phyloP scores from a whole-genome alignment of 2,888 invertebrate species.

The Calameuta filiformis region DNA sequence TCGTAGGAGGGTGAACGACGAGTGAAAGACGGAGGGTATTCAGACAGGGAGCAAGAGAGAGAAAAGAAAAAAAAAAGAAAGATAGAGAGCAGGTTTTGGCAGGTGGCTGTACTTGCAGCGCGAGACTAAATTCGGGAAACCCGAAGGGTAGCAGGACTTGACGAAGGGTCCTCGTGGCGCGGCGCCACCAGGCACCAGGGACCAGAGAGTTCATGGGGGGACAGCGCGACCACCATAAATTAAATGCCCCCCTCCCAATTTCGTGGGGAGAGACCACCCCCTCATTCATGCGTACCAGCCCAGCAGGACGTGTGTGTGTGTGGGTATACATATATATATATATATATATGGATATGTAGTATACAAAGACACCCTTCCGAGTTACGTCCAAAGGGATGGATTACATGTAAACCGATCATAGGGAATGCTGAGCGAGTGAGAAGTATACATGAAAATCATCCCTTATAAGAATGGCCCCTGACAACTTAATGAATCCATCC shows the following conservation, averaged over 20 bases:
- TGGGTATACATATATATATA: not conserved
- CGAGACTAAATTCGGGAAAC: constrained; percentile 20
- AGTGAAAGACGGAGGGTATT: not conserved
- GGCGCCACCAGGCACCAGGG: not conserved
- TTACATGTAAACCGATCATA: not conserved
- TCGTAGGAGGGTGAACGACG: not conserved
- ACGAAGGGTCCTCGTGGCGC: constrained; percentile 7
- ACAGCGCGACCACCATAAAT: constrained; percentile 39
- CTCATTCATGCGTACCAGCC: not conserved
- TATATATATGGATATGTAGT: not conserved
- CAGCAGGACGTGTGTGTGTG: no score
- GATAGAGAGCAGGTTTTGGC: not conserved
- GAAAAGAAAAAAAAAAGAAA: not conserved
- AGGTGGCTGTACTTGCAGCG: not conserved
- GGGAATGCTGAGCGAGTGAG: not conserved
- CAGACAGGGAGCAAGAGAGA: not conserved
- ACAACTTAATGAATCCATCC: not conserved
- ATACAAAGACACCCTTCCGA: not conserved
- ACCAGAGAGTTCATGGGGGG: not conserved
- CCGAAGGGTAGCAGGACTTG: constrained; percentile 18
- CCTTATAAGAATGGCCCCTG: not conserved
- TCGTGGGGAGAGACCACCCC: constrained; percentile 19
- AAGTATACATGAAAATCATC: not conserved
- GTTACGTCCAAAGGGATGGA: not conserved
- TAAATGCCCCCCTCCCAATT: constrained; percentile 49